Percentiles rank a stretch among this genome's conserved stretches.
phyloP scores from a whole-genome alignment of 2,888 invertebrate species.

The Drymonia ruficornis region DNA sequence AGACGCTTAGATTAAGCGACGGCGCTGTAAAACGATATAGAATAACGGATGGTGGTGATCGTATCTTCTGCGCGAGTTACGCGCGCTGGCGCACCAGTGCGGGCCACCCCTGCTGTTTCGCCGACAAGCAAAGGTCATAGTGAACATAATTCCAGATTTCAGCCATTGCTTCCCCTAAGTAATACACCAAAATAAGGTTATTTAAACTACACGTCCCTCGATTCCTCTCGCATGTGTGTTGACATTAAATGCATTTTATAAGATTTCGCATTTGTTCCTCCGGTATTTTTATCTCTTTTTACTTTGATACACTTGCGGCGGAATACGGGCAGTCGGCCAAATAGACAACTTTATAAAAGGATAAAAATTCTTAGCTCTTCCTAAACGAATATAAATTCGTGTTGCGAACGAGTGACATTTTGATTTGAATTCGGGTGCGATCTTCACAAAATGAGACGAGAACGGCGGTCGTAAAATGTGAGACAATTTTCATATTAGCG shows the following conservation, averaged over 20 bases:
- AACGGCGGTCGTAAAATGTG: constrained; percentile 23
- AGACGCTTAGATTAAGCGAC: constrained; percentile 57
- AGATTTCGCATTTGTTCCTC: constrained; percentile 72
- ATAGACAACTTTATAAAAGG: constrained; percentile 70
- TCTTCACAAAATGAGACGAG: constrained; percentile 23
- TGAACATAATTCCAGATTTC: constrained; percentile 57
- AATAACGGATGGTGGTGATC: constrained; percentile 36
- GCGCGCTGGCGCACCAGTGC: background rate
- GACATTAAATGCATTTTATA: constrained; percentile 78
- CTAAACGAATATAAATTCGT: constrained; percentile 64
- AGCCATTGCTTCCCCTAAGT: constrained; percentile 39
- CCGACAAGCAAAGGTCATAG: constrained; percentile 51
- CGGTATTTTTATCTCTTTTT: constrained; percentile 67
- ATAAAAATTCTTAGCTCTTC: constrained; percentile 62
- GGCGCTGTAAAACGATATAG: constrained; percentile 49
- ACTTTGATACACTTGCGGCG: constrained; percentile 66
- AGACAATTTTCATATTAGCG: constrained; percentile 34
- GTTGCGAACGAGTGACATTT: constrained; percentile 44
- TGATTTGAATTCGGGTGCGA: constrained; percentile 33
- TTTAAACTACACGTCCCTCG: constrained; percentile 57
- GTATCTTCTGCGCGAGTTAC: background rate
- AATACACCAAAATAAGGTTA: constrained; percentile 63
- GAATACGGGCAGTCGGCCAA: constrained; percentile 73
- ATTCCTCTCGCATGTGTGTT: constrained; percentile 65
- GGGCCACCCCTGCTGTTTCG: constrained; percentile 40